Evolutionary conservation across 1,140 invertebrate species (phyloP), one percentile per base, ranked within the genome.

Genomic region (Listronotus bonariensis): DNA sequence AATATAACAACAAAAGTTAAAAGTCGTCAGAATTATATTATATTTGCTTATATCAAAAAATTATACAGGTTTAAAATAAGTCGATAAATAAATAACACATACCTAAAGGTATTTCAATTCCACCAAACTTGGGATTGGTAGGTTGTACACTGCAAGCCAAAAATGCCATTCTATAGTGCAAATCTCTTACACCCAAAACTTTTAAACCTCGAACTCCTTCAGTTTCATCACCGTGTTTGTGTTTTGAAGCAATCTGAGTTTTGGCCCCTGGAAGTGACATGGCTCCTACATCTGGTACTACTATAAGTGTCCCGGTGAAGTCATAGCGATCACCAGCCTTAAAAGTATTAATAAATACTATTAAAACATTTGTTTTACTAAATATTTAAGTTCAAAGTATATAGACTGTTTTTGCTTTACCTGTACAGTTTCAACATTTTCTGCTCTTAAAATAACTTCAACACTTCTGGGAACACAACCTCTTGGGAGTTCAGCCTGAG

Each of bases 381-480:
- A 26, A n/a, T 3, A 26, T 26, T 26, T 26, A 3, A 26, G 20
- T 5, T 5, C 20, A 1, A 26, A 26, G 1, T 26, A 3, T 26
- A 26, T 3, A 17, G 54, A 43, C 12, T 34, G 45, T 62, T 71
- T 32, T 36, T n/a, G 89, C 15, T 38, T 53, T 88, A 93, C 91
- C 83, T 99, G 97, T 9, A 98, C 95, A 42, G 87, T 89, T 82
- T 99, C 98, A 1, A 99, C 98, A 72, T 90, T 89, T 81, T 99
- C 97, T 7, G 94, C 95, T 74, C 97, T 84, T n/a, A 99, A 80
- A 70, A 99, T 91, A 26, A 99, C 85, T 82, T 99, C 97, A 31
- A 99, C 86, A 68, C 95, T 96, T 43, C 97, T 84, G 0, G 98
- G 98, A 73, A 99, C 98, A 74, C 93, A 94, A 20, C 98, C 98